Evolutionary conservation across 2,888 invertebrate genomes (phyloP), one percentile per base, ranked within the genome.

Genomic region (Drosophila pullipes): DNA sequence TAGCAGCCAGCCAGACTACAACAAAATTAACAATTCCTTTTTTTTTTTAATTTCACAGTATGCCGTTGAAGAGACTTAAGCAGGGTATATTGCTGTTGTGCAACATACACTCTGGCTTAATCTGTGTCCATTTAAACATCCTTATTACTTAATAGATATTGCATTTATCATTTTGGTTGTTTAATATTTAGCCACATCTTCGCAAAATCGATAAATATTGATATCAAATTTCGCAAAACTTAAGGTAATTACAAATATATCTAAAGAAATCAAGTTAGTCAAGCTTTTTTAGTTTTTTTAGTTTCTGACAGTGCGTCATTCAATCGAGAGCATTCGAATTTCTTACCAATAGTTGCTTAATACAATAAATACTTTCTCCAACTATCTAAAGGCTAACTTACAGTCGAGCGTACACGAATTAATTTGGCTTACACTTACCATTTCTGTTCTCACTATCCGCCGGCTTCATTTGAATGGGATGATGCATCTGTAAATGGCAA

Each of bases 381-480:
- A 11, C 5, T 22, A 3, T 16, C 5, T 25, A 13, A 1, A 31
- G 41, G 44, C 22, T 44, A 25, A 5, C 3, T 41, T 0, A 0
- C 4, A 25, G 44, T 58, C 22, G 13, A 31, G 16, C 0, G 1
- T 0, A 2, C 5, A 28, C 3, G 2, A 16, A 10, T 16, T 16
- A 41, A 22, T 30, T 13, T 39, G 13, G 2, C 1, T 31, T 18
- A 52, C 76, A 96, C 98, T 97, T 94, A 99, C 99, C 99, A 94
- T 99, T 99, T 95, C 99, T 96, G 93, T 99, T 99, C 95, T 99
- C 99, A 94, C 98, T 98, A 94, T 99, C 99, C 91, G 99, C 99
- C 76, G 99, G 99, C 94, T 99, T 99, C 99, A 99, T 99, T 94
- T 99, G 99, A 92, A 99, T 98, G 67, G 99, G 99, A 95, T 99